Evolutionary conservation across 2,797 vertebrate genomes (phyloP).

Genomic region (Lepus townsendii): DNA sequence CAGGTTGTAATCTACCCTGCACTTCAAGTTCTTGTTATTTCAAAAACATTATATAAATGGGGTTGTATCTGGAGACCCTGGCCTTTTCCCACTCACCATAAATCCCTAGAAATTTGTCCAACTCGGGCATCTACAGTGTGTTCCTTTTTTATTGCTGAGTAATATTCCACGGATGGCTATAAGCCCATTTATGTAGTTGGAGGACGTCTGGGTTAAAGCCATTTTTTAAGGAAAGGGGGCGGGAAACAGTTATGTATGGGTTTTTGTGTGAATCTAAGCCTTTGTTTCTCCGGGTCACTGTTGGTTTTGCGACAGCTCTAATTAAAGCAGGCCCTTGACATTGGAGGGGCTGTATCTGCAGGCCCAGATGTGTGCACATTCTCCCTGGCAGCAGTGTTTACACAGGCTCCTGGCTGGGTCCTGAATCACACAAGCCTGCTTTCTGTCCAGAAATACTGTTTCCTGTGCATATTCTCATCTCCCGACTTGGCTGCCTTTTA

Average conservation of each 20-base stretch:
- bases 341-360: not conserved
- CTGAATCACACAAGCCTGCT: not conserved
- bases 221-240: too few species aligned
- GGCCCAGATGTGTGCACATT: not conserved
- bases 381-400: not conserved
- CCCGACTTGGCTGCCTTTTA: conserved; percentile 34
- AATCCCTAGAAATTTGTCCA: not conserved
- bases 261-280: not conserved
- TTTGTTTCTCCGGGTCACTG: not conserved
- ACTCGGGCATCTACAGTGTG: not conserved
- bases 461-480: conserved; percentile 14
- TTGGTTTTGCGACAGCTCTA: conserved; percentile 12
- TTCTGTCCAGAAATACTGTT: not conserved
- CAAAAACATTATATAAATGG: not conserved
- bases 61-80: not conserved
- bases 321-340: not conserved
- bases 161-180: not conserved
- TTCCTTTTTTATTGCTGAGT: not conserved
- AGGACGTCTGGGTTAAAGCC: not conserved
- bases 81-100: not conserved
- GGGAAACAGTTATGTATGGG: not conserved
- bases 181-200: fast-evolving
- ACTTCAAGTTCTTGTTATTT: not conserved
- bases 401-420: not conserved
- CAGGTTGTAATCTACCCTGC: not conserved